phyloP scores from a whole-genome alignment of 1,140 invertebrate species.

The Tenebrio molitor region DNA sequence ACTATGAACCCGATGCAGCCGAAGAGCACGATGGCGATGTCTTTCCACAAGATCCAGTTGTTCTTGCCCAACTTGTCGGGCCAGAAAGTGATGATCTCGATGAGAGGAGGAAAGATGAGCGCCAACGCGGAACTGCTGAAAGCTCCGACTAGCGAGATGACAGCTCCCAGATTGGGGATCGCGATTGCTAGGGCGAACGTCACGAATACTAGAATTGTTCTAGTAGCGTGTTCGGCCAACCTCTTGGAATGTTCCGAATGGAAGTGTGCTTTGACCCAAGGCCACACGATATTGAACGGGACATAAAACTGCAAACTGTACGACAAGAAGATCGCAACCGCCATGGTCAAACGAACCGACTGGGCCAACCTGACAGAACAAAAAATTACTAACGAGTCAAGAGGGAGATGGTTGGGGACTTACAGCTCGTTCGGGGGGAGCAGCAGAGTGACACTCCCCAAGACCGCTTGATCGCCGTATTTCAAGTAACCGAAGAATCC shows the following conservation, averaged over 20 bases:
- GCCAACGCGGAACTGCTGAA: conserved; percentile 90
- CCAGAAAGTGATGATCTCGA: conserved; percentile 89
- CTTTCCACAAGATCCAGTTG: conserved; percentile 78
- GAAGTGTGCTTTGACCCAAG: conserved; percentile 75
- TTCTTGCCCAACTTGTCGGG: conserved; percentile 74
- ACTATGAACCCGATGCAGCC: conserved; percentile 83
- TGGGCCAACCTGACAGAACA: conserved; percentile 80
- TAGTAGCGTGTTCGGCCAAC: conserved; percentile 77
- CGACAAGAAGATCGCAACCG: conserved; percentile 87
- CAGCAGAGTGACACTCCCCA: conserved; percentile 88
- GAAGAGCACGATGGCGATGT: conserved; percentile 79
- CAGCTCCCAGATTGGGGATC: conserved; percentile 88
- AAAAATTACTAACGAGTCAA: conserved; percentile 48
- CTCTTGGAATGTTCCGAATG: conserved; percentile 71
- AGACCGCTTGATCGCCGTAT: conserved; percentile 81
- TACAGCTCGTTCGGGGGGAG: conserved; percentile 80
- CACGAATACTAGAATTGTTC: conserved; percentile 79
- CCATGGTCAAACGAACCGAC: conserved; percentile 86
- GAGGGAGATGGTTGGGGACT: conserved; percentile 65
- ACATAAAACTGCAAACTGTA: conserved; percentile 95
- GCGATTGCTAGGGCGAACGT: conserved; percentile 87
- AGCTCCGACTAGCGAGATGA: conserved; percentile 93
- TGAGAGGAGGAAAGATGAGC: conserved; percentile 90
- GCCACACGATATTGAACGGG: conserved; percentile 91
- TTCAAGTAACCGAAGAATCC: conserved; percentile 94